Base-by-base conservation (phyloP, 2,797 vertebrate species). In the Clarias platycephalus region DNA sequence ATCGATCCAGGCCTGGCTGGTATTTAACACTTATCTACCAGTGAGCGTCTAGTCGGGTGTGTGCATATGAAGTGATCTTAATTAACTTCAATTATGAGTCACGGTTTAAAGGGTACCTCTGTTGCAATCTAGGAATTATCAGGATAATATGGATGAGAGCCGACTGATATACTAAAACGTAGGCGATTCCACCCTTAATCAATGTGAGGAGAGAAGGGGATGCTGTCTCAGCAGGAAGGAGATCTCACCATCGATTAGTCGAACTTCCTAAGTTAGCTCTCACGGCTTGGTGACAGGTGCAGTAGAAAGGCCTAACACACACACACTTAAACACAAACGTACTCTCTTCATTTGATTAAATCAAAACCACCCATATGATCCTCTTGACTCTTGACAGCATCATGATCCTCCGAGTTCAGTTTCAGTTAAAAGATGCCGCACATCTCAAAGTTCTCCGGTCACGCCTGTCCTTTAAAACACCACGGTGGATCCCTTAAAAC, bases 401-500 rank as follows among this genome's bases (percentile, higher is more conserved):
- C 31, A 37, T 4, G 10, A 4, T 24, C 37, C 31, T 24, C 57
- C n/a, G 24, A 31, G 31, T 78, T 62, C 26, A 62, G 22, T n/a
- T 71, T 62, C 55, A 62, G 13, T 58, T 37, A 4, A 26, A 55
- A 68, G 13, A 44, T 10, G 34, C 26, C 13, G 31, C 22, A 13
- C 49, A 4, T 26, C 83, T 72, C 67, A 76, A 89, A 86, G 80
- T 86, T 82, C 77, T 86, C 70, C 66, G 4, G 15, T 77, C 53
- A 24, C 70, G n/a, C 71, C 28, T 74, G 78, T 58, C 34, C 72
- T 76, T 68, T 86, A 2, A 87, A 87, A 85, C 81, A 87, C 83
- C 70, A 72, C 86, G 91, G 94, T 94, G 91, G 92, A 95, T 95
- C 94, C 94, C 94, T 96, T 95, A 95, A 96, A 97, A 97, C 95